These are phyloP conservation scores for Callospermophilus lateralis DNA, from an alignment of 2,113 vertebrate genomes.

Conservation along the genomic window DNA sequence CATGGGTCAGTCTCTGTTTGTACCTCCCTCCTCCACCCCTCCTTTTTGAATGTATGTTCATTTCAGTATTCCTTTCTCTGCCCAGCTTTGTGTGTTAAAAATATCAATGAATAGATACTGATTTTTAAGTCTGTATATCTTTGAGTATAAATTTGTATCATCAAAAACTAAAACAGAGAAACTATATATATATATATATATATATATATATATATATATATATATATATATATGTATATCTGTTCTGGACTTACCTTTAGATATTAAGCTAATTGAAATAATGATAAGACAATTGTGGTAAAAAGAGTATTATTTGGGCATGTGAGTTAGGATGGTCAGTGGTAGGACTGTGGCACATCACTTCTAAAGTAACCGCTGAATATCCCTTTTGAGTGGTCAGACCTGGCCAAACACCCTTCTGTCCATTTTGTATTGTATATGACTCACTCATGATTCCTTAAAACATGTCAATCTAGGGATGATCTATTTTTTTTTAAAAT, in stretches of 20 bases:
- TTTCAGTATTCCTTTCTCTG: not conserved
- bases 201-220: too few relatives aligned
- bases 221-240: not conserved
- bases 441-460: not conserved
- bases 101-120: not conserved
- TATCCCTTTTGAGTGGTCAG: not conserved
- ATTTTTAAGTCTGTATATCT: not conserved
- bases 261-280: not conserved
- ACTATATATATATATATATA: not conserved
- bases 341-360: not conserved
- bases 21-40: not conserved
- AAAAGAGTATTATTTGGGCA: not conserved
- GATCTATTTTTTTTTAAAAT: not conserved
- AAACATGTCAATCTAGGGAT: not conserved
- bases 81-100: not conserved
- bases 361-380: not conserved
- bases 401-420: rapidly evolving
- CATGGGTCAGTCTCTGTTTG: rapidly evolving
- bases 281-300: not conserved
- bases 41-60: not conserved
- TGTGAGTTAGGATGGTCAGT: not conserved
- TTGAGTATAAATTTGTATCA: not conserved
- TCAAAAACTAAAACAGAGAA: not conserved
- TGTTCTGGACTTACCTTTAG: not conserved
- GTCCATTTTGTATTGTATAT: not conserved